phyloP scores from a whole-genome alignment of 2,888 invertebrate species.

The Limnephilus lunatus region DNA sequence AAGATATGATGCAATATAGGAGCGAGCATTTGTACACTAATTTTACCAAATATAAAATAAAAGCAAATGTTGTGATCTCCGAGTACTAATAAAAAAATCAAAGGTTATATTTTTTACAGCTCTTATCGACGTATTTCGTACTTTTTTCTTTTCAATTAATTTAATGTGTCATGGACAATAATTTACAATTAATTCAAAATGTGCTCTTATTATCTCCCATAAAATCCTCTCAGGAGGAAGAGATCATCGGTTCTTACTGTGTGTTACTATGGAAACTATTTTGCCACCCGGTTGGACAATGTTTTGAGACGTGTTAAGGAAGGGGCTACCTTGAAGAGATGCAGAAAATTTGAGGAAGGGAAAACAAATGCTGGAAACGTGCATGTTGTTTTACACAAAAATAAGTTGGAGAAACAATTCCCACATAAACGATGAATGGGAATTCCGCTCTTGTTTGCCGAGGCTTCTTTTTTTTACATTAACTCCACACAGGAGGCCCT shows the following conservation, averaged over 20 bases:
- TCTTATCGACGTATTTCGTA: not conserved
- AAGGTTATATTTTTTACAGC: not conserved
- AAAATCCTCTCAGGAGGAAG: not conserved
- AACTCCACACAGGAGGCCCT: no score
- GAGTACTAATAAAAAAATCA: not conserved
- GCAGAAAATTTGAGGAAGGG: no score
- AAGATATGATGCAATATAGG: conserved; percentile 23
- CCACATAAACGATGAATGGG: no score
- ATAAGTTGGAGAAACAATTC: no score
- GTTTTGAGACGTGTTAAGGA: no score
- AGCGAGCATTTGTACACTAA: not conserved
- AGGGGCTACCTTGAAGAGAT: no score
- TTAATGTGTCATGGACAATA: not conserved
- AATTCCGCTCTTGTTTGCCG: no score
- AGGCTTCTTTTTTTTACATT: no score
- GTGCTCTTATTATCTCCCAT: not conserved
- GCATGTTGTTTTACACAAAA: no score
- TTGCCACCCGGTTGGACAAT: no score
- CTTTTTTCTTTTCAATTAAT: not conserved
- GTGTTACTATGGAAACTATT: not conserved
- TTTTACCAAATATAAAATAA: conserved; percentile 5
- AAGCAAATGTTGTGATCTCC: conserved; percentile 16
- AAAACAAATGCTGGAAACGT: no score
- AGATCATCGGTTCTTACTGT: not conserved
- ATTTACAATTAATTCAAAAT: not conserved